Percentiles rank a stretch among this genome's conserved stretches.
Conservation (phyloP, 2,113 vertebrate genomes). For the Promerops cafer region DNA sequence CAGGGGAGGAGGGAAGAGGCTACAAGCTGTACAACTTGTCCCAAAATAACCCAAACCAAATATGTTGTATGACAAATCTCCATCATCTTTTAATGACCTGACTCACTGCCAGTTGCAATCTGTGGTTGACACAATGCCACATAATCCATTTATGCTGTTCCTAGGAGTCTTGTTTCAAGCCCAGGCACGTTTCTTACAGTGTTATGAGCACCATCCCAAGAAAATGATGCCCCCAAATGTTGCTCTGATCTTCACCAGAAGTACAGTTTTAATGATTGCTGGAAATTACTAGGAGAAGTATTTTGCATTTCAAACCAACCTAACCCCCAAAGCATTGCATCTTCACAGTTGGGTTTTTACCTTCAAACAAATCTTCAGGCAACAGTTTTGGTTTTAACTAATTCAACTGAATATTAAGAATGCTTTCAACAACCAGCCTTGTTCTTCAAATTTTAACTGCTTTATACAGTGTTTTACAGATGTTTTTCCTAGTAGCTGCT, state of each 20-base stretch:
- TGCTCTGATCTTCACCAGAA: not conserved
- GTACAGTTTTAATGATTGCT: not conserved
- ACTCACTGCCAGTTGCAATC: not conserved
- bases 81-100: not conserved
- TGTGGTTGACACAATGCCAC: not conserved
- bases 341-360: not conserved
- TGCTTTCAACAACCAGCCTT: not conserved
- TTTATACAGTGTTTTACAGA: not conserved
- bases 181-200: not conserved
- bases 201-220: not conserved
- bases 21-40: not conserved
- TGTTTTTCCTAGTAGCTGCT: not conserved
- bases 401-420: not conserved
- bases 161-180: not conserved
- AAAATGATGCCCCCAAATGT: not conserved
- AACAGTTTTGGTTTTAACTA: not conserved
- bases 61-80: not conserved
- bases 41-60: constrained; percentile 1
- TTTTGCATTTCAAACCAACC: not conserved
- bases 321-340: not conserved
- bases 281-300: not conserved
- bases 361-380: not conserved
- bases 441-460: not conserved
- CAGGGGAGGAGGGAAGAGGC: not conserved
- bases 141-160: not conserved